phyloP scores from a whole-genome alignment of 1,140 invertebrate species.

The Dufourea novaeangliae region DNA sequence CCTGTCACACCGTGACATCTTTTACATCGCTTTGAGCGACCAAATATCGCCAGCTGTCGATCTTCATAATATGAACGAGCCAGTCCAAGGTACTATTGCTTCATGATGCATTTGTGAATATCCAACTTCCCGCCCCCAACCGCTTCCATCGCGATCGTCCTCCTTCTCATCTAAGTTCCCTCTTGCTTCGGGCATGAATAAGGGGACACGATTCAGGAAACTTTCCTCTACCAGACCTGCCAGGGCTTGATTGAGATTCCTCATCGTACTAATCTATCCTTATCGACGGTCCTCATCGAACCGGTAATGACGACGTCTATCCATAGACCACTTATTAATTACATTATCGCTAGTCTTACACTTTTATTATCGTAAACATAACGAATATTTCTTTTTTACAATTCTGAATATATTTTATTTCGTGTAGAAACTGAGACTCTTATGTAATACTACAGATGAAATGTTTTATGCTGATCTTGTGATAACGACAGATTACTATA shows the following conservation, averaged over 20 bases:
- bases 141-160: no score
- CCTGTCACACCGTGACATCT: background rate
- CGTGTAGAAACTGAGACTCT: no score
- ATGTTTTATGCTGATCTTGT: no score
- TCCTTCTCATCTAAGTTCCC: slow-evolving; percentile 55
- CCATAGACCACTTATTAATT: slow-evolving; percentile 36
- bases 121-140: slow-evolving; percentile 4
- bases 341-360: slow-evolving; percentile 17
- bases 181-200: slow-evolving; percentile 69
- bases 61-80: background rate
- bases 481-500: no score
- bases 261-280: slow-evolving; percentile 48
- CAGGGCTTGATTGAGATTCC: slow-evolving; percentile 59
- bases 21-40: background rate
- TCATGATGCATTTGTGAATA: slow-evolving; percentile 31
- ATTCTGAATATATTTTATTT: no score
- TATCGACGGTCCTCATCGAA: slow-evolving; percentile 35
- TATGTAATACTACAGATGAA: no score
- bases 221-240: slow-evolving; percentile 40
- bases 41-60: background rate
- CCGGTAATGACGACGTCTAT: slow-evolving; percentile 38
- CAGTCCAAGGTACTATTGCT: background rate
- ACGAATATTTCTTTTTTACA: background rate
- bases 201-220: slow-evolving; percentile 69
- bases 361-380: background rate